phyloP scores from a whole-genome alignment of 2,797 vertebrate species.

The Brachyrhaphis roseni region DNA sequence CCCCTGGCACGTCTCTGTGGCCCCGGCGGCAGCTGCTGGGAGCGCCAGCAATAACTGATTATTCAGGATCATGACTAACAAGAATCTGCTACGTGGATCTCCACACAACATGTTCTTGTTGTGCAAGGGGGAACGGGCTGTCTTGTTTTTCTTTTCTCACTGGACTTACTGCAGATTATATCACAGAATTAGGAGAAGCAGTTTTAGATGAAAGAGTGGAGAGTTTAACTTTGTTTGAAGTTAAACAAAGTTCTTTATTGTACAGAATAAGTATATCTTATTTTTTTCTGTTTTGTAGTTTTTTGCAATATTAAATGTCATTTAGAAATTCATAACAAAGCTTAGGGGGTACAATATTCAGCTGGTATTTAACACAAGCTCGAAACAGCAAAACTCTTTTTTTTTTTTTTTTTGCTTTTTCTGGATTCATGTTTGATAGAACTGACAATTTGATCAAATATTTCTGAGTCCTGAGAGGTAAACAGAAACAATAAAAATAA shows the following conservation, averaged over 20 bases:
- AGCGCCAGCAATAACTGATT: slow-evolving; percentile 72
- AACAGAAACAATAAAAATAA: not conserved
- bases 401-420: not conserved
- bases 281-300: slow-evolving; percentile 4
- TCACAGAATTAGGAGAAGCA: slow-evolving; percentile 17
- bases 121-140: slow-evolving; percentile 49
- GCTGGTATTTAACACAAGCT: not conserved
- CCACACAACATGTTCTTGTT: slow-evolving; percentile 65
- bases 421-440: not conserved
- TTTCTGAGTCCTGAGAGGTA: not conserved
- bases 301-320: not conserved
- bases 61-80: slow-evolving; percentile 71
- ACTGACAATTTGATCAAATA: not conserved
- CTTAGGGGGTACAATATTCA: not conserved
- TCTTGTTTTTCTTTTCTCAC: slow-evolving; percentile 40
- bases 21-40: slow-evolving; percentile 53
- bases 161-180: slow-evolving; percentile 31
- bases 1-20: slow-evolving; percentile 54
- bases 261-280: not conserved
- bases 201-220: slow-evolving; percentile 33
- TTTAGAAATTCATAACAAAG: not conserved
- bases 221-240: slow-evolving; percentile 6
- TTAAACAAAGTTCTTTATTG: not conserved
- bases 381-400: not conserved
- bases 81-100: slow-evolving; percentile 67